Evolutionary conservation across 2,888 invertebrate species (phyloP).

Genomic region (Timema podura): DNA sequence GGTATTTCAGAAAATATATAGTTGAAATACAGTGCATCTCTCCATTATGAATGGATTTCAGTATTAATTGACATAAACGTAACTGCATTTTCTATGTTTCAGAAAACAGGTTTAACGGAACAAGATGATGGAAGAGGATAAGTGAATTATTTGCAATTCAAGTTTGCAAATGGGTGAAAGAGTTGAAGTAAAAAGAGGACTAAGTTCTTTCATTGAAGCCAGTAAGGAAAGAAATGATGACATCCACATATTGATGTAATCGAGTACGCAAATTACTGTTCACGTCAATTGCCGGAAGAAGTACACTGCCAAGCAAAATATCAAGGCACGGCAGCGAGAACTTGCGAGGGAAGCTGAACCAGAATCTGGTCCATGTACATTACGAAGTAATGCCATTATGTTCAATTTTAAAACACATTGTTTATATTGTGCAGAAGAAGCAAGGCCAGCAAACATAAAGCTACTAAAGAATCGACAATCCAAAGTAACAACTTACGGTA

Average conservation of each 20-base stretch:
- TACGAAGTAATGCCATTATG: not conserved
- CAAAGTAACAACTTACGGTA: not conserved
- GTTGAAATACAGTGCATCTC: not conserved
- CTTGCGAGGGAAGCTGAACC: not conserved
- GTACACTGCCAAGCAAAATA: slow-evolving; percentile 11
- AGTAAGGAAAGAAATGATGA: slow-evolving; percentile 1
- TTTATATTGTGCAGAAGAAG: slow-evolving; percentile 13
- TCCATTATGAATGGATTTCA: not conserved
- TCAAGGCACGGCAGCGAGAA: not conserved
- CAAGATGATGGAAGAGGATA: not conserved
- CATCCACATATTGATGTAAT: not conserved
- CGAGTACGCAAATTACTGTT: not conserved
- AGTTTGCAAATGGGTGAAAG: not conserved
- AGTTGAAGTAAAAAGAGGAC: not conserved
- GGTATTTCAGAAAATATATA: not conserved
- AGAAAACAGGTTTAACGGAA: not conserved
- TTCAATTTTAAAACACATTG: slow-evolving; percentile 6
- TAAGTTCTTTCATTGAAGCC: slow-evolving; percentile 6
- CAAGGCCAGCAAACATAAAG: not conserved
- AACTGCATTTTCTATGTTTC: not conserved
- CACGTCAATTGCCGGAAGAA: not conserved
- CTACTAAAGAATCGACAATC: slow-evolving; percentile 4
- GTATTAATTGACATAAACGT: not conserved
- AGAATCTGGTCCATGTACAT: not conserved
- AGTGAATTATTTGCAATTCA: not conserved